Percentiles rank a stretch among this genome's conserved stretches.
Conservation (phyloP, 2,113 vertebrate species). For the Malurus cyaneus region DNA sequence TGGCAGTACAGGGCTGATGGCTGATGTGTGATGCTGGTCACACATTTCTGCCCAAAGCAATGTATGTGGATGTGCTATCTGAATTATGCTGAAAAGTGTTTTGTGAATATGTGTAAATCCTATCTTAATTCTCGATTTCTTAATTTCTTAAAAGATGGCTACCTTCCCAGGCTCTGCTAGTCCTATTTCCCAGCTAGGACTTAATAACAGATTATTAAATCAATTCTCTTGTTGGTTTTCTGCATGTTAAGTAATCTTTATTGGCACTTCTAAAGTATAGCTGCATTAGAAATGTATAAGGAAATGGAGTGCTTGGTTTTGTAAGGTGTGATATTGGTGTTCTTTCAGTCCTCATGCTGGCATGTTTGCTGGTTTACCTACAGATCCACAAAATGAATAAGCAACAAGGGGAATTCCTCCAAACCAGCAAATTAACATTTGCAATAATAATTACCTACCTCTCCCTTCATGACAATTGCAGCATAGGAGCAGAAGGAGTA, state of each 20-base stretch:
- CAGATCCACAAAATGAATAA: not conserved
- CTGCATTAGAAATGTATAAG: not conserved
- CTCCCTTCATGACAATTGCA: not conserved
- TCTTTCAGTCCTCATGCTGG: not conserved
- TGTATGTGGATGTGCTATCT: rapidly evolving
- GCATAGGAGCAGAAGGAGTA: not conserved
- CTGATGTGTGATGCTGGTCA: not conserved
- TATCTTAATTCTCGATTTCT: not conserved
- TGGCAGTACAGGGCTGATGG: not conserved
- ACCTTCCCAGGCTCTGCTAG: not conserved
- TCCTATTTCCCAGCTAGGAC: not conserved
- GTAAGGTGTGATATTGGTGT: not conserved
- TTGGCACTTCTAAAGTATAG: not conserved
- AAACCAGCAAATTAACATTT: not conserved
- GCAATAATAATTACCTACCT: not conserved
- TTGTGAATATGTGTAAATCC: not conserved
- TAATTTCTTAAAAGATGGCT: not conserved
- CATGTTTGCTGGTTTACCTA: not conserved
- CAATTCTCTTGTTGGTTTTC: not conserved
- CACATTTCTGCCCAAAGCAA: not conserved
- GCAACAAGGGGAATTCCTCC: not conserved
- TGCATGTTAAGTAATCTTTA: not conserved
- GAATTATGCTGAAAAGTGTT: not conserved
- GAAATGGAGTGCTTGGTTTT: not conserved
- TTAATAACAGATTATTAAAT: not conserved